A percentile compares a stretch with the other conserved stretches of the same genome.
These are phyloP conservation scores for Calcarius ornatus DNA, from an alignment of 2,113 vertebrate species.

Conservation along the genomic window DNA sequence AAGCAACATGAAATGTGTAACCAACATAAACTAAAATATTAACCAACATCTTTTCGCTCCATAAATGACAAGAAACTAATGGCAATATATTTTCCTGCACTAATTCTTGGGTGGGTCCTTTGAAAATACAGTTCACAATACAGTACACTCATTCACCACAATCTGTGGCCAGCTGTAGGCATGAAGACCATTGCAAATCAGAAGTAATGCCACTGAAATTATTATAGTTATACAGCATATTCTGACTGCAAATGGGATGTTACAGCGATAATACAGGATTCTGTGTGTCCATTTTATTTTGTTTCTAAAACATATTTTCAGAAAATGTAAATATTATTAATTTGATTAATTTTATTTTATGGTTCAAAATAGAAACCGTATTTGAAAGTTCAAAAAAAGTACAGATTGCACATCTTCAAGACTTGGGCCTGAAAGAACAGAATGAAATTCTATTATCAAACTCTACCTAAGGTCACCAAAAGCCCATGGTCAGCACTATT, in stretches of 20 bases:
- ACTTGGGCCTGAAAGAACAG: not conserved
- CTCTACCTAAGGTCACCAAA: not conserved
- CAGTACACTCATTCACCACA: not conserved
- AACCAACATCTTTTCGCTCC: not conserved
- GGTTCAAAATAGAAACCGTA: not conserved
- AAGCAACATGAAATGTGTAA: constrained; percentile 24
- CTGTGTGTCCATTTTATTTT: not conserved
- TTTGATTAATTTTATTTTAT: not conserved
- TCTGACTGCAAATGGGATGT: not conserved
- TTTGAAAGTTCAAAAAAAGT: not conserved
- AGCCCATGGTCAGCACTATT: not conserved
- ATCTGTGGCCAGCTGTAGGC: not conserved
- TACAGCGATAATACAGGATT: not conserved
- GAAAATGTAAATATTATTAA: not conserved
- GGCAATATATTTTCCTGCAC: not conserved
- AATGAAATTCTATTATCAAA: not conserved
- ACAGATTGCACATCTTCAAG: not conserved
- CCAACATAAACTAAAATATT: not conserved
- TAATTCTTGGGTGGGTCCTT: not conserved
- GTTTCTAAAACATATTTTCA: not conserved
- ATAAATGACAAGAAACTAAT: not conserved
- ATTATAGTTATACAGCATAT: not conserved
- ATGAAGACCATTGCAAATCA: not conserved
- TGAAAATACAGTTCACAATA: not conserved
- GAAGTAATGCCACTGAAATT: not conserved